Evolutionary conservation across 2,888 invertebrate species (phyloP).

Genomic region (Eretmocerus hayati): DNA sequence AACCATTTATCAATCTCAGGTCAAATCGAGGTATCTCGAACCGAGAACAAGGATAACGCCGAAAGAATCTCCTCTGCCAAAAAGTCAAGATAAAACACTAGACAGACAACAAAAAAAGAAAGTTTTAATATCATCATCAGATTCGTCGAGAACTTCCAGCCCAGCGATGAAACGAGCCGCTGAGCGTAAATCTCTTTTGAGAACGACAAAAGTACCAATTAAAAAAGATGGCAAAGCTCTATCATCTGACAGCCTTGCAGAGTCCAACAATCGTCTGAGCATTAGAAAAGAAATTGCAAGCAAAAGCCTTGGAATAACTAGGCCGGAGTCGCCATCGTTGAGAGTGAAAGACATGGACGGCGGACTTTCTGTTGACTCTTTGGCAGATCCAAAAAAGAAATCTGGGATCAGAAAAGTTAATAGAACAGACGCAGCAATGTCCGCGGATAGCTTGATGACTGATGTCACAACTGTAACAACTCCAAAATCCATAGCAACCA

Average conservation of each 20-base stretch:
- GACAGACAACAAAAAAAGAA: constrained; percentile 47
- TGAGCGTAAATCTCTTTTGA: constrained; percentile 36
- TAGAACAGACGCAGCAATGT: constrained; percentile 44
- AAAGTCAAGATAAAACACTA: constrained; percentile 35
- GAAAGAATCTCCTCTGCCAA: constrained; percentile 30
- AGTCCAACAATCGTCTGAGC: constrained; percentile 7
- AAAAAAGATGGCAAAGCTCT: constrained; percentile 44
- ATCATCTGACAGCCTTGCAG: constrained; percentile 50
- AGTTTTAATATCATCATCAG: constrained; percentile 55
- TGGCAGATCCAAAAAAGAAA: constrained; percentile 37
- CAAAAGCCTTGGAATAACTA: constrained; percentile 43
- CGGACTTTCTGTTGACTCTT: constrained; percentile 41
- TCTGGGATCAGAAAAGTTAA: constrained; percentile 28
- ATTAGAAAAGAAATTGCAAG: constrained; percentile 25
- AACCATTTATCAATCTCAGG: constrained; percentile 33
- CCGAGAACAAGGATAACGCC: constrained; percentile 45
- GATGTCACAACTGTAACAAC: constrained; percentile 33
- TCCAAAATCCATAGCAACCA: constrained; percentile 35
- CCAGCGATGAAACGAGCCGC: constrained; percentile 52
- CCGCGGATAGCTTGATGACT: constrained; percentile 44
- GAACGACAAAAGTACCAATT: constrained; percentile 35
- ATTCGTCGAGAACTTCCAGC: constrained; percentile 64
- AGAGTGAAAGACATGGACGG: constrained; percentile 38
- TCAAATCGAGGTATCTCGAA: constrained; percentile 59
- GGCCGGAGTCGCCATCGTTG: constrained; percentile 44